These are phyloP conservation scores for Clunio marinus DNA, from an alignment of 2,888 invertebrate species.

Conservation along the genomic window DNA sequence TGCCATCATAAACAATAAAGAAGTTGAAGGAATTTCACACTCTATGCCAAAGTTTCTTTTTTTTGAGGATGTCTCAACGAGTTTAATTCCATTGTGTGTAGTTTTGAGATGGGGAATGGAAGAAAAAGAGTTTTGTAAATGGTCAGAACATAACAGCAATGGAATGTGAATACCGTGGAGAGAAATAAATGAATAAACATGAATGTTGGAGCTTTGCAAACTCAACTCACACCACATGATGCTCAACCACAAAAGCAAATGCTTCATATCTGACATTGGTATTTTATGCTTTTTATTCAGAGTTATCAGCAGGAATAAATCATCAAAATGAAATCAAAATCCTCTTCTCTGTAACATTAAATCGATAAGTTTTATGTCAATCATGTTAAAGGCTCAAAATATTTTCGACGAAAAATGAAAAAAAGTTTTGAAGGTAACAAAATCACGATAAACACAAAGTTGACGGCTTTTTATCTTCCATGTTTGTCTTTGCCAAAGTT, in stretches of 20 bases:
- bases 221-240: too few relatives aligned
- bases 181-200: conserved; percentile 35
- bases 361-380: too few relatives aligned
- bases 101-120: conserved; percentile 8
- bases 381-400: background rate
- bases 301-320: too few relatives aligned
- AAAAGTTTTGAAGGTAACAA: too few relatives aligned
- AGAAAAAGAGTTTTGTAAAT: background rate
- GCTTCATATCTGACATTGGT: too few relatives aligned
- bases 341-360: too few relatives aligned
- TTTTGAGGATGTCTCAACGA: background rate
- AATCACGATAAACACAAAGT: background rate
- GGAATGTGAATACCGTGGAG: conserved; percentile 33
- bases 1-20: too few relatives aligned
- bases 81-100: conserved; percentile 36
- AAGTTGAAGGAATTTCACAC: too few relatives aligned
- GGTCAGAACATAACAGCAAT: conserved; percentile 21
- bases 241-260: too few relatives aligned
- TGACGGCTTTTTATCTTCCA: background rate
- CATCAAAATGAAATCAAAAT: too few relatives aligned
- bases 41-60: too few relatives aligned
- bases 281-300: background rate
- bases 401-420: too few relatives aligned
- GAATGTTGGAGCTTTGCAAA: conserved; percentile 31
- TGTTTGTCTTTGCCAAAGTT: background rate